phyloP scores from a whole-genome alignment of 2,888 invertebrate genomes.

The Endotricha flammealis region DNA sequence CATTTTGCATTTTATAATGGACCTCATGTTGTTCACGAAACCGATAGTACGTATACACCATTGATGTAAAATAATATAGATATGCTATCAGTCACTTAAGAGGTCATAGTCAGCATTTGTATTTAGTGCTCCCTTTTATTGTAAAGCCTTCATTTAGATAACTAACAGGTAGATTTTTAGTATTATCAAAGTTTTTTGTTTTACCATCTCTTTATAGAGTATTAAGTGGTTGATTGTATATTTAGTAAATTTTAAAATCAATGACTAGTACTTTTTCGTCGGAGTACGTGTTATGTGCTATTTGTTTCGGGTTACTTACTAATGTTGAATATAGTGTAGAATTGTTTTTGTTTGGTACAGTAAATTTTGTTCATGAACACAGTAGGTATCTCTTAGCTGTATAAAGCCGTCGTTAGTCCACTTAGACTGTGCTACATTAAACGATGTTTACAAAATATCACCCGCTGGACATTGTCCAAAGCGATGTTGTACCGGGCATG shows the following conservation, averaged over 20 bases:
- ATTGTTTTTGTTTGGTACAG: constrained; percentile 38
- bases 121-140: too few relatives aligned
- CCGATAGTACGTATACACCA: constrained; percentile 33
- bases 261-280: constrained; percentile 4
- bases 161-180: too few relatives aligned
- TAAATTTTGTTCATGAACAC: constrained; percentile 30
- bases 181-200: too few relatives aligned
- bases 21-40: constrained; percentile 47
- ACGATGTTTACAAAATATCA: constrained; percentile 66
- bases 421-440: constrained; percentile 56
- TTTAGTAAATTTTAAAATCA: too few relatives aligned
- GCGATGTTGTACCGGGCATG: constrained; percentile 53
- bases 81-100: background rate
- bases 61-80: background rate
- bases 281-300: constrained; percentile 20
- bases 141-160: too few relatives aligned
- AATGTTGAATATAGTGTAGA: constrained; percentile 41
- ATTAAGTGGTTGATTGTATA: too few relatives aligned
- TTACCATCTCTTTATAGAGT: too few relatives aligned
- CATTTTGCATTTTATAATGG: constrained; percentile 57
- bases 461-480: constrained; percentile 69
- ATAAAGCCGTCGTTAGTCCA: constrained; percentile 48
- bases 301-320: constrained; percentile 23
- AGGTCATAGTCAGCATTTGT: too few relatives aligned
- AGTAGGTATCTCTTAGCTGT: constrained; percentile 35